phyloP scores from a whole-genome alignment of 1,140 invertebrate species.

The Halictus rubicundus region DNA sequence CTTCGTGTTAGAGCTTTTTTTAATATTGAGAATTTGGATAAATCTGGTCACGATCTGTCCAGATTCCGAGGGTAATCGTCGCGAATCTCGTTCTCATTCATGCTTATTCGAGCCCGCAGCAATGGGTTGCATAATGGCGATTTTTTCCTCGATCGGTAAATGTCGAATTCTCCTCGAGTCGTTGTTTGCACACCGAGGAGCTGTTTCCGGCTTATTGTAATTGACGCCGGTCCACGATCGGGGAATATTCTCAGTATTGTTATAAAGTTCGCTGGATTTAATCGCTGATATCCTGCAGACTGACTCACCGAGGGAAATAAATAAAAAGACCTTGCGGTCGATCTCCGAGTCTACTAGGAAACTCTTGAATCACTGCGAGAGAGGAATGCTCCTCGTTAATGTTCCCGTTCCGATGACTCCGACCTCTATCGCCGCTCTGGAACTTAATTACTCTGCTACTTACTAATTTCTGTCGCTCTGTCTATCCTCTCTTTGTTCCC shows the following conservation, averaged over 20 bases:
- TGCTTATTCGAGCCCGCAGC: too few relatives aligned
- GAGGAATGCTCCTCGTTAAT: slow-evolving; percentile 22
- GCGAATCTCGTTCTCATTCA: too few relatives aligned
- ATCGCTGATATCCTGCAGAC: slow-evolving; percentile 75
- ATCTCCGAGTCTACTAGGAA: slow-evolving; percentile 36
- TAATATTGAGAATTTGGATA: too few relatives aligned
- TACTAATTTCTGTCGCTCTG: neutral
- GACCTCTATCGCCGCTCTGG: neutral
- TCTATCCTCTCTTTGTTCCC: neutral
- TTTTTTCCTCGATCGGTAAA: neutral
- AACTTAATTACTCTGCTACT: neutral
- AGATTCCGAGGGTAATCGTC: too few relatives aligned
- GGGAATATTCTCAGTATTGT: slow-evolving; percentile 77
- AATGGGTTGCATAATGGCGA: neutral
- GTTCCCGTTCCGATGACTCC: neutral
- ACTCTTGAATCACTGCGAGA: slow-evolving; percentile 36
- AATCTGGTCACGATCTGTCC: too few relatives aligned
- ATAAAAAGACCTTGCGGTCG: slow-evolving; percentile 57
- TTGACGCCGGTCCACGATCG: slow-evolving; percentile 24
- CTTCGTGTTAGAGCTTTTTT: too few relatives aligned
- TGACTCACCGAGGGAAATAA: slow-evolving; percentile 64
- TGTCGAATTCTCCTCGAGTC: slow-evolving; percentile 11
- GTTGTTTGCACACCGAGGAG: slow-evolving; percentile 7
- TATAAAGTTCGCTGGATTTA: slow-evolving; percentile 71
- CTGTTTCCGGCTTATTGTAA: slow-evolving; percentile 35